Conservation (phyloP, 1,140 invertebrate species). For the Sarcophaga peregrina region DNA sequence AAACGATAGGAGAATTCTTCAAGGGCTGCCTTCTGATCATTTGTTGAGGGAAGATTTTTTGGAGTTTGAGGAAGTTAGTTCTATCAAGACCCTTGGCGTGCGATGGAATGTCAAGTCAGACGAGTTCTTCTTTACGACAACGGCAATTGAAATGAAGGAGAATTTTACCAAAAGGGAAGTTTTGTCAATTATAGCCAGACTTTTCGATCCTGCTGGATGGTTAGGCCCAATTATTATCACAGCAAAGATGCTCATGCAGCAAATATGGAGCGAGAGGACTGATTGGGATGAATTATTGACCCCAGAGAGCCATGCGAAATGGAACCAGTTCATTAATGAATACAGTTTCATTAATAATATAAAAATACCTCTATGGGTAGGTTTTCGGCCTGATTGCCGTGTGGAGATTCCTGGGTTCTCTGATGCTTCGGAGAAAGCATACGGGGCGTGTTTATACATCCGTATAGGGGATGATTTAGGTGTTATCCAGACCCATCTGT, state of each 20-base stretch:
- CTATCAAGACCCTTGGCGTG: neutral
- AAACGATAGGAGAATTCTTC: neutral
- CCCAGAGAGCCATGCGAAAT: no score
- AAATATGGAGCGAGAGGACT: no score
- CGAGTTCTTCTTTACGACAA: neutral
- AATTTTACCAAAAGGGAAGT: neutral
- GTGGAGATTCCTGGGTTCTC: no score
- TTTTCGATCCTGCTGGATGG: neutral
- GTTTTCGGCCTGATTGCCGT: no score
- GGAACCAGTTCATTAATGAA: no score
- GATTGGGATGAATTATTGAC: no score
- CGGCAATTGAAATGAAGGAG: neutral
- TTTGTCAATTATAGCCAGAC: neutral
- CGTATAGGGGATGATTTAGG: no score
- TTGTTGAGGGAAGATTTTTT: neutral
- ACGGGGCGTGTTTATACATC: no score
- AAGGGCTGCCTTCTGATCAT: neutral
- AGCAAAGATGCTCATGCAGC: neutral
- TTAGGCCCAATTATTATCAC: neutral
- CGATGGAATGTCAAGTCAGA: neutral
- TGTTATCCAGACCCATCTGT: no score
- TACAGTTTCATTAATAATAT: no score
- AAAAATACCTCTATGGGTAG: no score
- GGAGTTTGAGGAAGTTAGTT: neutral
- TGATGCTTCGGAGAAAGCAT: no score